phyloP scores from a whole-genome alignment of 2,113 vertebrate species.

The Anser brachyrhynchus region DNA sequence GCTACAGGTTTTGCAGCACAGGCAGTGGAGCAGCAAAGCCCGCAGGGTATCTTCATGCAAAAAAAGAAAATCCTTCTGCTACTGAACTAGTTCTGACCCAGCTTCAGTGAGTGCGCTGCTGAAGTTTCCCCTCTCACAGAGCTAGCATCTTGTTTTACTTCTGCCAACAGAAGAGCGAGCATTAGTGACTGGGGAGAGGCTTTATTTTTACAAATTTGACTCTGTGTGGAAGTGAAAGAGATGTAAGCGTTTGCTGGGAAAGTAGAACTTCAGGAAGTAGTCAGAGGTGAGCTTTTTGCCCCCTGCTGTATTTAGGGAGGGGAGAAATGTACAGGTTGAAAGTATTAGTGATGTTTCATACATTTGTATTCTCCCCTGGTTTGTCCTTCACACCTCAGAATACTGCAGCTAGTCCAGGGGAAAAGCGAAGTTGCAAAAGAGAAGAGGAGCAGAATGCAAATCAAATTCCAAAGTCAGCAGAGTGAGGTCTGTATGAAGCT shows the following conservation, averaged over 20 bases:
- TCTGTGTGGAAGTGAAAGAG: neutral
- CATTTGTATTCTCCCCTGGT: neutral
- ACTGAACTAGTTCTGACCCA: neutral
- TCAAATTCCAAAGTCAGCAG: neutral
- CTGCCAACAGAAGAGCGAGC: neutral
- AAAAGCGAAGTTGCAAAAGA: neutral
- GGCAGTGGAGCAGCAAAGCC: no score
- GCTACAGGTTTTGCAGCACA: neutral
- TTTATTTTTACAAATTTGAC: no score
- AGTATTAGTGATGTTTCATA: neutral
- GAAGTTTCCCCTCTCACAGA: neutral
- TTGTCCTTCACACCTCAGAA: neutral
- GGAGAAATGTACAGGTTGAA: neutral
- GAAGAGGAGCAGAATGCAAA: neutral
- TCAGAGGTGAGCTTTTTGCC: neutral
- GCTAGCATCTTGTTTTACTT: neutral
- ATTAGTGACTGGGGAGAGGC: neutral
- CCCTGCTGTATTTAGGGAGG: neutral
- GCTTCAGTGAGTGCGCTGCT: neutral
- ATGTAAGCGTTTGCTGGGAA: neutral
- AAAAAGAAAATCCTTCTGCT: neutral
- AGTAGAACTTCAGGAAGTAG: neutral
- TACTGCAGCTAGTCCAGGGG: neutral
- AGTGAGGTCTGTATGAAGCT: neutral
- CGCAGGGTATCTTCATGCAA: neutral